These are phyloP conservation scores for Semotilus atromaculatus DNA, from an alignment of 2,797 vertebrate genomes.

Conservation along the genomic window DNA sequence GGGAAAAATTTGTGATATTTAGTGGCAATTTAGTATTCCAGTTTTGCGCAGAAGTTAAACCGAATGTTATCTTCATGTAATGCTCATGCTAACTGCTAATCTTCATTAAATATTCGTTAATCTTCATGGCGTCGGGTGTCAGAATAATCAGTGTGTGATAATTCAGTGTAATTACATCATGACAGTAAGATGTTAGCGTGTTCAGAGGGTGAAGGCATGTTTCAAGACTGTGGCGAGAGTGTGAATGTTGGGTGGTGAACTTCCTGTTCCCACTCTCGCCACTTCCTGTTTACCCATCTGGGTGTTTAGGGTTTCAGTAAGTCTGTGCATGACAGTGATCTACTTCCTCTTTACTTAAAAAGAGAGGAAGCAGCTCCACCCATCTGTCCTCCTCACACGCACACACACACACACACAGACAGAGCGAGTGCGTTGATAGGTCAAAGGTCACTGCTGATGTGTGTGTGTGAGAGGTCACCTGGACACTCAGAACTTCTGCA, in stretches of 20 bases:
- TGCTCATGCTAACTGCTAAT: too few species aligned
- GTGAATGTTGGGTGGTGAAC: neutral
- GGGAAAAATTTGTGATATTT: too few species aligned
- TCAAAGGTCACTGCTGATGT: neutral
- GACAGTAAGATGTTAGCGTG: neutral
- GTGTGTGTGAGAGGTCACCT: too few species aligned
- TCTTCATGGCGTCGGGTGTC: neutral
- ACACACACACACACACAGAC: neutral
- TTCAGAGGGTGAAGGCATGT: neutral
- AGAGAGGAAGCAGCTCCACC: neutral
- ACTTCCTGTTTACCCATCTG: slow-evolving; percentile 54
- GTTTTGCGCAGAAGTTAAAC: neutral
- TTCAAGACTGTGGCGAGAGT: neutral
- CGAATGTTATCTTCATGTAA: too few species aligned
- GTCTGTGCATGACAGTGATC: neutral
- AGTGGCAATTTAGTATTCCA: too few species aligned
- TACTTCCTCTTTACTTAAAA: neutral
- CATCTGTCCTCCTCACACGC: neutral
- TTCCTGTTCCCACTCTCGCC: slow-evolving; percentile 44
- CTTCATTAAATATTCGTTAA: neutral
- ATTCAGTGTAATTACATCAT: neutral
- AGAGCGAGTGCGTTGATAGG: neutral
- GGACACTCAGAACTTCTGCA: too few species aligned
- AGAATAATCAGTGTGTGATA: neutral
- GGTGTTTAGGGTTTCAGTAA: neutral